Evolutionary conservation across 2,113 vertebrate genomes (phyloP).

Genomic region (Calonectris borealis): DNA sequence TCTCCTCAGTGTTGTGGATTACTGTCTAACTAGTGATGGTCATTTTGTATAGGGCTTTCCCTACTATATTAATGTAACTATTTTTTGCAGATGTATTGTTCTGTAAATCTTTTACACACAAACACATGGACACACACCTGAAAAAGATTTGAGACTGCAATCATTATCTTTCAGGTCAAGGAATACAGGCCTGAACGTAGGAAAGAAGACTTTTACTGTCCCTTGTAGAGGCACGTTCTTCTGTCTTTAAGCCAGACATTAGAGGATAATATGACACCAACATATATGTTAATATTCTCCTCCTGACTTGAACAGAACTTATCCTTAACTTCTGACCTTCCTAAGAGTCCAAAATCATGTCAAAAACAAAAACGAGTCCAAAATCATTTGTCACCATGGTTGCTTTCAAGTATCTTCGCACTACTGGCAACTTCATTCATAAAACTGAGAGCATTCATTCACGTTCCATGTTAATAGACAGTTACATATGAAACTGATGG

Average conservation of each 20-base stretch:
- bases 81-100: neutral
- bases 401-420: neutral
- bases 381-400: rapidly evolving
- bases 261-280: neutral
- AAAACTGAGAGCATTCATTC: neutral
- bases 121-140: neutral
- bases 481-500: neutral
- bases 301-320: neutral
- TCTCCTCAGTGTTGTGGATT: neutral
- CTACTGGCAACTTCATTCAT: neutral
- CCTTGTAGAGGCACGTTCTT: neutral
- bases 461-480: neutral
- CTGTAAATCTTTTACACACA: neutral
- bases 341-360: neutral
- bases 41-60: neutral
- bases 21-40: neutral
- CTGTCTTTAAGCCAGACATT: neutral
- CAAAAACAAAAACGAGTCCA: neutral
- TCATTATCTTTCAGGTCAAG: neutral
- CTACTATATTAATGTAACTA: neutral
- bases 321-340: neutral
- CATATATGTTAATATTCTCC: neutral
- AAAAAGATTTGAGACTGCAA: neutral
- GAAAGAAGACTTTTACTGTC: neutral
- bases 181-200: neutral